Evolutionary conservation across 2,888 invertebrate species (phyloP).

Genomic region (Sarcophaga caerulescens): DNA sequence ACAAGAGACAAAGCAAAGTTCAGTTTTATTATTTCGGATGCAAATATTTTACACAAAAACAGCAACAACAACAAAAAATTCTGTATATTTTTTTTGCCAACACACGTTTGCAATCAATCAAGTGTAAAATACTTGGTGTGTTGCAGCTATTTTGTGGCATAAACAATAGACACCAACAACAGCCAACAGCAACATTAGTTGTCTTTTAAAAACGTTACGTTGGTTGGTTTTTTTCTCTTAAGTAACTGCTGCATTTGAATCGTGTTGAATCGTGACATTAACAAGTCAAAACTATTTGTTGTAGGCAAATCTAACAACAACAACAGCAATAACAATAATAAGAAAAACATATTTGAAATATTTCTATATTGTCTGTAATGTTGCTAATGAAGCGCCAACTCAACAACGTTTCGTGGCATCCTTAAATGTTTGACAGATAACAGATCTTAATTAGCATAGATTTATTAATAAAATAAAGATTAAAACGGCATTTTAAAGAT

Average conservation of each 20-base stretch:
- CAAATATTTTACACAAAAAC: constrained; percentile 43
- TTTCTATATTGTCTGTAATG: not conserved
- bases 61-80: constrained; percentile 1
- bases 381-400: too few species aligned
- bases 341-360: constrained; percentile 35
- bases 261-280: constrained; percentile 66
- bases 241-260: constrained; percentile 55
- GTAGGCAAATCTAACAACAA: constrained; percentile 39
- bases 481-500: not conserved
- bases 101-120: constrained; percentile 68
- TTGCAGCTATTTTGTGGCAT: constrained; percentile 23
- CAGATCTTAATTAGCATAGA: constrained; percentile 63
- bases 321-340: constrained; percentile 1
- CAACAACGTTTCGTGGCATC: constrained; percentile 27
- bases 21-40: constrained; percentile 58
- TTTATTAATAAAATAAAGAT: constrained; percentile 55
- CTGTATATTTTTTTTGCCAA: constrained; percentile 60
- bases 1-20: constrained; percentile 46
- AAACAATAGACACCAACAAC: constrained; percentile 44
- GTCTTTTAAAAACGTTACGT: constrained; percentile 16
- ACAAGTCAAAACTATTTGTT: constrained; percentile 67
- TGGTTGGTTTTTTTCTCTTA: not conserved
- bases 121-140: constrained; percentile 62
- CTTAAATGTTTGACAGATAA: constrained; percentile 54
- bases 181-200: not conserved